phyloP scores from a whole-genome alignment of 2,797 vertebrate species.

The Nannoperca australis region DNA sequence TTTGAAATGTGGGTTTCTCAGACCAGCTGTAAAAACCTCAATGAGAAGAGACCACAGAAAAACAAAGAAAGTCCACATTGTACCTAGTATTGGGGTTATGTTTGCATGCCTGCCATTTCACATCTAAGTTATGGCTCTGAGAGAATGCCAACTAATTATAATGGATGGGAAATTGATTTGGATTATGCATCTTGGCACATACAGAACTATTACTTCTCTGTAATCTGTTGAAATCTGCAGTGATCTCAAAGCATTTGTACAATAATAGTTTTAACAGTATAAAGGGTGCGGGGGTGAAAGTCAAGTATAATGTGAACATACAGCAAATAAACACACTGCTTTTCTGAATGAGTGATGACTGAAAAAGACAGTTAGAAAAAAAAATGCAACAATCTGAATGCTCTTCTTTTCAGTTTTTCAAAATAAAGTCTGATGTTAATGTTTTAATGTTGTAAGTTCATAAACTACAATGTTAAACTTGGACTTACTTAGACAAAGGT shows the following conservation, averaged over 20 bases:
- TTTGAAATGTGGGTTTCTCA: constrained; percentile 56
- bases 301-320: constrained; percentile 51
- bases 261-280: background rate
- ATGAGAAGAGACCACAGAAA: constrained; percentile 1
- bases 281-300: constrained; percentile 52
- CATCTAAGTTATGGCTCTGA: background rate
- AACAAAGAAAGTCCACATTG: background rate
- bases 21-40: constrained; percentile 72
- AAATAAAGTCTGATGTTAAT: constrained; percentile 3
- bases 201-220: background rate
- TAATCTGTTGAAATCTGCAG: background rate
- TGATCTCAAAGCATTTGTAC: background rate
- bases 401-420: constrained; percentile 2
- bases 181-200: background rate
- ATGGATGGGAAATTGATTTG: constrained; percentile 6
- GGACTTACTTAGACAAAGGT: background rate
- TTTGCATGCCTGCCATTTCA: background rate
- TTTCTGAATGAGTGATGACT: constrained; percentile 20
- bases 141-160: background rate
- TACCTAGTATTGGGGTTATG: background rate
- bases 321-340: constrained; percentile 37
- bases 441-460: background rate
- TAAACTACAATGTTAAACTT: constrained; percentile 8
- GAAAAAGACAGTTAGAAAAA: constrained; percentile 15
- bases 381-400: constrained; percentile 1